These are phyloP conservation scores for Eulemur rubriventer DNA, from an alignment of 2,797 vertebrate species.

Conservation along the genomic window DNA sequence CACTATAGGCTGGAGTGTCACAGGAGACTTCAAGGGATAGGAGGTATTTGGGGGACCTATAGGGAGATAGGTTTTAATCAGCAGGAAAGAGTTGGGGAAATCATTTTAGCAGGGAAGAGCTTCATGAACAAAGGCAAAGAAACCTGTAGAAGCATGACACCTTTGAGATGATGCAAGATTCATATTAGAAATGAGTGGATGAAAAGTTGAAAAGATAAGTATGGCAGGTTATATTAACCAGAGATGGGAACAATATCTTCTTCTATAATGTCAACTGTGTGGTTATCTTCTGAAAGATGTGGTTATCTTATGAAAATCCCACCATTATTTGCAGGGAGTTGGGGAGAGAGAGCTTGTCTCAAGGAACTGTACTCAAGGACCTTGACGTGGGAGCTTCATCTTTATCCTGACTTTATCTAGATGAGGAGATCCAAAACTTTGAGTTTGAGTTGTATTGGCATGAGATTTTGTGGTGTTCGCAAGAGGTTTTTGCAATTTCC, in stretches of 20 bases:
- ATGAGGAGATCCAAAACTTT: neutral
- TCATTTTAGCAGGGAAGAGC: neutral
- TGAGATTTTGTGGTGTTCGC: neutral
- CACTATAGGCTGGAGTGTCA: neutral
- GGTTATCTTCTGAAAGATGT: neutral
- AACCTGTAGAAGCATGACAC: neutral
- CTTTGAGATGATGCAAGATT: neutral
- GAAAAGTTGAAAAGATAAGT: neutral
- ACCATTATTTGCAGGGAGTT: too few relatives aligned
- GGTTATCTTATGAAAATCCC: neutral
- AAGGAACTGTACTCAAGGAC: neutral
- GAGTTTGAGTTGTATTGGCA: neutral
- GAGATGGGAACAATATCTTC: neutral
- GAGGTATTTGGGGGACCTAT: neutral
- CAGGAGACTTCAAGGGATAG: neutral
- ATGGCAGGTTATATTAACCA: neutral
- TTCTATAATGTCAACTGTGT: neutral
- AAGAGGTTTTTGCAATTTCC: neutral
- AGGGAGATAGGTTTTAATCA: neutral
- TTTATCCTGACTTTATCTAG: neutral
- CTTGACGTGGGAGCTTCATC: neutral
- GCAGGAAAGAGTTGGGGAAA: neutral
- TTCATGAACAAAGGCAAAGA: neutral
- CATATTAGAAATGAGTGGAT: neutral
- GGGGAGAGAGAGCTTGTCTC: neutral